phyloP scores from a whole-genome alignment of 2,888 invertebrate genomes.

The Agelastica alni region DNA sequence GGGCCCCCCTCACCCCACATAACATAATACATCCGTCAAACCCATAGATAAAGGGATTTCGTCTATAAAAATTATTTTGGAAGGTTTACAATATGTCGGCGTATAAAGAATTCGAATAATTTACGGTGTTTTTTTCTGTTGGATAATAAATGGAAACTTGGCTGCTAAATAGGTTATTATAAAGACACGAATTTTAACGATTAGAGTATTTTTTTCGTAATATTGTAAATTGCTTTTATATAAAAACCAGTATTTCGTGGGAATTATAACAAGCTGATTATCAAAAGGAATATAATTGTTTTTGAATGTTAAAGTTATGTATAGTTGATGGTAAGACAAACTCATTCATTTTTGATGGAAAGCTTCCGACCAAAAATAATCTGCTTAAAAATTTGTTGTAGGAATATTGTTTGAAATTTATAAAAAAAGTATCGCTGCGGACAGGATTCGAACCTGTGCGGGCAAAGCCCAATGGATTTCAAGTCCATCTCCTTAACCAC shows the following conservation, averaged over 20 bases:
- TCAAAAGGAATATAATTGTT: too few species aligned
- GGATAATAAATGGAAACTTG: conserved; percentile 2
- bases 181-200: conserved; percentile 1
- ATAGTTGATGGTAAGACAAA: too few species aligned
- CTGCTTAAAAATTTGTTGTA: too few species aligned
- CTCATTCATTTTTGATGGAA: too few species aligned
- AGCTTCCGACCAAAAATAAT: too few species aligned
- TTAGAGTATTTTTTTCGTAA: background rate
- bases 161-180: conserved; percentile 10
- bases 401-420: too few species aligned
- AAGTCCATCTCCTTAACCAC: conserved; percentile 86
- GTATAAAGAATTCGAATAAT: conserved; percentile 25
- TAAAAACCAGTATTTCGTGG: background rate
- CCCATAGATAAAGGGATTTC: conserved; percentile 32
- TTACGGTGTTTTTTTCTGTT: conserved; percentile 14
- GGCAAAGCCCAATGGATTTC: conserved; percentile 79
- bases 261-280: background rate
- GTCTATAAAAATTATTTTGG: conserved; percentile 28
- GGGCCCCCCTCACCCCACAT: conserved; percentile 13
- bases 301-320: too few species aligned
- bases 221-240: background rate
- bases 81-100: conserved; percentile 21
- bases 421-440: conserved; percentile 65
- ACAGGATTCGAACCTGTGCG: conserved; percentile 86
- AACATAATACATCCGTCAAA: conserved; percentile 12